Percentiles rank a stretch among this genome's conserved stretches.
phyloP scores from a whole-genome alignment of 1,140 invertebrate species.

The Zaprionus gabonicus region DNA sequence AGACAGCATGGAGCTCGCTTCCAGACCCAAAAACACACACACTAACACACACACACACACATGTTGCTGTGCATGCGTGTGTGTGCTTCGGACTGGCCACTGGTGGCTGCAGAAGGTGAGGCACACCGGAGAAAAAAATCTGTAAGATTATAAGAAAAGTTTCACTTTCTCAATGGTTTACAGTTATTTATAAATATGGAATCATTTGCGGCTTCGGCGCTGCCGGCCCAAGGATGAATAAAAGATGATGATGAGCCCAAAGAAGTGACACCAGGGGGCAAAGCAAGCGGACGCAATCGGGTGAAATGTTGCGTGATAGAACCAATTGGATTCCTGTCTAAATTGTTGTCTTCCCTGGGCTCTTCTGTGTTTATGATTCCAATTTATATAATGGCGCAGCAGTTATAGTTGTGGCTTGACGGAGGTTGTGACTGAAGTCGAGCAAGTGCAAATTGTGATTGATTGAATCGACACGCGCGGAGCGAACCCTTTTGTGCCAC shows the following conservation, averaged over 20 bases:
- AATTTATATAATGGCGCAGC: background rate
- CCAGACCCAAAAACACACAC: slow-evolving; percentile 22
- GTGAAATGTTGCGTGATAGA: slow-evolving; percentile 27
- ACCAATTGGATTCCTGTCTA: slow-evolving; percentile 14
- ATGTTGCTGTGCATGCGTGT: background rate
- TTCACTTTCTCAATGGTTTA: slow-evolving; percentile 78
- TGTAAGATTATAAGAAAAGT: slow-evolving; percentile 76
- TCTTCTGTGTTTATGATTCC: background rate
- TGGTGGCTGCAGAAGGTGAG: slow-evolving; percentile 58
- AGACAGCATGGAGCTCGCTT: slow-evolving; percentile 35
- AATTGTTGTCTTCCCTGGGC: slow-evolving; percentile 10
- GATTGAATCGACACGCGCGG: background rate
- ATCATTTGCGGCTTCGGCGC: slow-evolving; percentile 40
- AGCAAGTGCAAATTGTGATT: background rate
- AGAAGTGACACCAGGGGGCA: background rate
- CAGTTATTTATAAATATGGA: slow-evolving; percentile 80
- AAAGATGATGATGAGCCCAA: slow-evolving; percentile 7
- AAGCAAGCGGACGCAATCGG: background rate
- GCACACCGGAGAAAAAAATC: slow-evolving; percentile 57
- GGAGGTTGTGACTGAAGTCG: background rate
- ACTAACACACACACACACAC: background rate
- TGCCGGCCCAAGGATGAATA: slow-evolving; percentile 48
- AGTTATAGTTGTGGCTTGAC: background rate
- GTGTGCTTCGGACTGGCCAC: slow-evolving; percentile 39
- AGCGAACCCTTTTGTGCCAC: background rate